A percentile compares a stretch with the other conserved stretches of the same genome.
These are phyloP conservation scores for Saturnia japonica DNA, from an alignment of 2,888 invertebrate genomes.

Conservation along the genomic window DNA sequence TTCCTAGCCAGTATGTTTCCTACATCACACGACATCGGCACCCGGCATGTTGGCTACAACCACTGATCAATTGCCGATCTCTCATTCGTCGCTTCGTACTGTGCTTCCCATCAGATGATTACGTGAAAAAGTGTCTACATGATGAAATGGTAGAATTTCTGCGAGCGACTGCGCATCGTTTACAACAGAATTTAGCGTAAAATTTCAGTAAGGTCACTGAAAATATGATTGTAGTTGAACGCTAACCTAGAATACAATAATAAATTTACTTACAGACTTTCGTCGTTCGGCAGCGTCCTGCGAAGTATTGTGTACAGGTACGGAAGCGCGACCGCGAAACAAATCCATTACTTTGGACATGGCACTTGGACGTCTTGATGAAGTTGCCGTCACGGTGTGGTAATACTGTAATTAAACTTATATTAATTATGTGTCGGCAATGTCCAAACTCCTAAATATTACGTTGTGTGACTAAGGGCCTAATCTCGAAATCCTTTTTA, in stretches of 20 bases:
- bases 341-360: slow-evolving; percentile 97
- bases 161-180: too few relatives aligned
- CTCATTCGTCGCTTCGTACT: too few relatives aligned
- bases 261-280: slow-evolving; percentile 57
- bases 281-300: slow-evolving; percentile 55
- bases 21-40: too few relatives aligned
- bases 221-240: background rate
- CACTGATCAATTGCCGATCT: too few relatives aligned
- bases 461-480: background rate
- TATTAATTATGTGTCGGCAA: background rate
- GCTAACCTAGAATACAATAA: background rate
- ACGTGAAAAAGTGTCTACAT: too few relatives aligned
- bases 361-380: slow-evolving; percentile 85
- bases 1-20: too few relatives aligned
- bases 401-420: slow-evolving; percentile 79
- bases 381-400: slow-evolving; percentile 86
- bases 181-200: background rate
- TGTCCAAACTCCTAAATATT: background rate
- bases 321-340: slow-evolving; percentile 83
- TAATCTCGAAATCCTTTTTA: background rate
- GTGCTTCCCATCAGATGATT: too few relatives aligned
- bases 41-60: too few relatives aligned
- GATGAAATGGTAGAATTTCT: too few relatives aligned
- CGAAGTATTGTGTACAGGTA: slow-evolving; percentile 46
- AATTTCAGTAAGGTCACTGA: background rate